Percentiles rank a stretch among this genome's conserved stretches.
Conservation (phyloP, 2,113 vertebrate species). For the Phalacrocorax pelagicus region DNA sequence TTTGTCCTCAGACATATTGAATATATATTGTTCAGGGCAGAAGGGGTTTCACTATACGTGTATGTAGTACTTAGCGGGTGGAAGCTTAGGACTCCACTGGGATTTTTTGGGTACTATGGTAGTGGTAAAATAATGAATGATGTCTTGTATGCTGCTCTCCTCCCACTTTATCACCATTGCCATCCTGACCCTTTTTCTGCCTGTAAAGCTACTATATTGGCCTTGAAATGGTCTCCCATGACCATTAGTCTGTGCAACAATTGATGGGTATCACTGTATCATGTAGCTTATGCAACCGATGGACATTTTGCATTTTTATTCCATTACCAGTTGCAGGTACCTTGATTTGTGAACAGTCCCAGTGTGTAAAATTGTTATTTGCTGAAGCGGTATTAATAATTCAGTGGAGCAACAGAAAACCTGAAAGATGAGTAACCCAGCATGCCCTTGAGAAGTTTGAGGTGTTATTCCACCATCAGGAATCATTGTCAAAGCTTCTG, state of each 20-base stretch:
- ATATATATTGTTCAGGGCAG: slow-evolving; percentile 10
- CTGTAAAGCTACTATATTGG: background rate
- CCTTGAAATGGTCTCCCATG: background rate
- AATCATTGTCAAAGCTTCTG: background rate
- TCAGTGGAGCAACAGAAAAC: background rate
- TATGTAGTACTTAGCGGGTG: background rate
- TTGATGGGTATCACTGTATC: background rate
- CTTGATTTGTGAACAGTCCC: background rate
- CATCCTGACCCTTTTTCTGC: background rate
- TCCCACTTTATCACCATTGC: background rate
- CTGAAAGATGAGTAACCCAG: background rate
- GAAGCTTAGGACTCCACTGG: background rate
- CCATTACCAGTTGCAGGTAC: background rate
- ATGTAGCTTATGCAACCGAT: rapidly evolving
- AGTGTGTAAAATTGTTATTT: background rate
- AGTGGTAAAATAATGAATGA: slow-evolving; percentile 3
- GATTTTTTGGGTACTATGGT: background rate
- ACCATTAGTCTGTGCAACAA: rapidly evolving
- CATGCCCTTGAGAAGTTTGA: background rate
- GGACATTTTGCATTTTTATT: background rate
- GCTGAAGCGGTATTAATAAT: background rate
- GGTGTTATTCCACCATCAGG: background rate
- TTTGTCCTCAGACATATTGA: background rate
- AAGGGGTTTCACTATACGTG: background rate
- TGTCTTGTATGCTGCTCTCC: background rate